Base-by-base conservation (phyloP, 2,797 vertebrate genomes). In the Australoheros facetus region DNA sequence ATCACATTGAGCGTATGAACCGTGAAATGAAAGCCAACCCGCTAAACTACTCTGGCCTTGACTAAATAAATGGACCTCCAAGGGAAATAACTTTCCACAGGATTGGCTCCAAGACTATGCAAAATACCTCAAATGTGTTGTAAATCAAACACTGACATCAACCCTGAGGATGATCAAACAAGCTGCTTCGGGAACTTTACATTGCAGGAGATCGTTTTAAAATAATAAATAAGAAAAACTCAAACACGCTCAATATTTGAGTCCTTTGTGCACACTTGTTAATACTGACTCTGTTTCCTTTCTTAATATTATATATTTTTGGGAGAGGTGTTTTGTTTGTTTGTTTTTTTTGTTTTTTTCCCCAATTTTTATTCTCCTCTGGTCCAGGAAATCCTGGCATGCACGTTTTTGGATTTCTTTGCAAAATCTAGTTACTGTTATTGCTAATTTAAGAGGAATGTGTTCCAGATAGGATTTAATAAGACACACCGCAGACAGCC, bases 1-100 rank as follows among this genome's bases (percentile, higher is more conserved):
- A 96, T 96, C 95, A 94, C 93, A 94, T 95, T 94, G 93, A 93
- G 92, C 87, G 92, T 94, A 90, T 95, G 93, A 94, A 96, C 93
- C 94, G 91, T 96, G 95, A 96, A 96, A 96, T 96, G 93, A 95
- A 95, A 95, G 91, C 88, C 91, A 94, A 94, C 93, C 94, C 71
- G 85, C 87, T 86, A 92, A 94, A 95, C 92, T 93, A 90, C 89
- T 90, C 87, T 60, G 84, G 90, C 91, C 92, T 93, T 94, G 86
- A 93, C 92, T 94, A 95, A 94, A 94, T 94, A 94, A 93, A 94
- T 94, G 90, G 88, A 92, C 83, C 85, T 93, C 86, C 80, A 79
- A 86, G 85, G 82, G 87, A 92, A 95, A 95, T 92, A 94, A 91
- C 86, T 92, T 93, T 91, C 86, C 88, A 89, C 77, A 72, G 89